phyloP scores from a whole-genome alignment of 1,140 invertebrate genomes.

The Olivierus martensii region DNA sequence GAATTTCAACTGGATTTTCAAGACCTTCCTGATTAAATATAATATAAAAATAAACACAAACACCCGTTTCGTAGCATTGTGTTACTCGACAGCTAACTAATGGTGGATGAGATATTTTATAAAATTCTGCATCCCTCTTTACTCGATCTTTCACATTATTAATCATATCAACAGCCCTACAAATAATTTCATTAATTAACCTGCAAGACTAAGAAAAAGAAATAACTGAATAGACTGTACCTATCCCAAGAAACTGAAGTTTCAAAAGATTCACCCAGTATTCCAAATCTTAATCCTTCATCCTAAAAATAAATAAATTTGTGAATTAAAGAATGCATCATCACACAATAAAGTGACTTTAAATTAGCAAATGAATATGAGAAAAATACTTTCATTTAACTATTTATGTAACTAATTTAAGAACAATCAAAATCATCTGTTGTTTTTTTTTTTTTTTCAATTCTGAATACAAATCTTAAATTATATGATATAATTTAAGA shows the following conservation, averaged over 20 bases:
- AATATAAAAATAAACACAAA: conserved; percentile 97
- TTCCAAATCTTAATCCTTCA: conserved; percentile 69
- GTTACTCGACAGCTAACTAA: conserved; percentile 75
- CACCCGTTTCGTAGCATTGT: conserved; percentile 93
- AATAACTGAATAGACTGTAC: conserved; percentile 18
- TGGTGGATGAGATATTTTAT: conserved; percentile 41
- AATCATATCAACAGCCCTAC: background rate
- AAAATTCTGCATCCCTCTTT: conserved; percentile 43
- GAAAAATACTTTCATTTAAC: no score
- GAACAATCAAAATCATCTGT: no score
- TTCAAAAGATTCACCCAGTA: conserved; percentile 94
- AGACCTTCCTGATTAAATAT: conserved; percentile 64
- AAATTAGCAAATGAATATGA: no score
- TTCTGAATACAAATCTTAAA: no score
- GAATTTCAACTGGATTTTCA: conserved; percentile 57
- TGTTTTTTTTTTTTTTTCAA: no score
- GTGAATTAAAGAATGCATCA: no score
- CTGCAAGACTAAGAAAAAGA: background rate
- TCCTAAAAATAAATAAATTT: conserved; percentile 46
- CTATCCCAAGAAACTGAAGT: conserved; percentile 93
- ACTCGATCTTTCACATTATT: conserved; percentile 68
- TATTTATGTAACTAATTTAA: no score
- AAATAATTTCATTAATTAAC: background rate
- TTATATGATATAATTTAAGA: no score
- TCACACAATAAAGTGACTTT: no score